A percentile compares a stretch with the other conserved stretches of the same genome.
These are phyloP conservation scores for Marronus borbonicus DNA, from an alignment of 2,888 invertebrate genomes.

Conservation along the genomic window DNA sequence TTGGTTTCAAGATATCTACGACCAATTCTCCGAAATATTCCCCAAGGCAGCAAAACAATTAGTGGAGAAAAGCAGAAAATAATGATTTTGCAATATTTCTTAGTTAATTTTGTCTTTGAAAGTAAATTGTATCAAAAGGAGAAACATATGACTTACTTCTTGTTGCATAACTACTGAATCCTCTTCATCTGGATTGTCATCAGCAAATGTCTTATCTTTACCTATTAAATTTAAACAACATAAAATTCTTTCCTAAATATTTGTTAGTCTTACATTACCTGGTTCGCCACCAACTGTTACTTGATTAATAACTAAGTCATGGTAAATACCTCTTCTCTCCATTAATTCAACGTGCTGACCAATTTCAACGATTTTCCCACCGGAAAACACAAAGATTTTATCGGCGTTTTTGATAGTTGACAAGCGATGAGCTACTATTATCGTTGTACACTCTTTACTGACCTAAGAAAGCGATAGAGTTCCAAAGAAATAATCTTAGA, in stretches of 20 bases:
- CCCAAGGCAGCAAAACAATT: too few relatives aligned
- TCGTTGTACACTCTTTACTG: slow-evolving; percentile 82
- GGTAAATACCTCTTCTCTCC: slow-evolving; percentile 78
- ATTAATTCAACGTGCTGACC: slow-evolving; percentile 83
- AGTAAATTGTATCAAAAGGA: too few relatives aligned
- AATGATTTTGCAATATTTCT: too few relatives aligned
- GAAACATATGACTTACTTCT: not conserved
- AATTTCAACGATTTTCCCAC: slow-evolving; percentile 79
- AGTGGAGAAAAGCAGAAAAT: too few relatives aligned
- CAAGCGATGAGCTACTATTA: slow-evolving; percentile 85
- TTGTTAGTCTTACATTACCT: not conserved
- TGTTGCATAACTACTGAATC: not conserved
- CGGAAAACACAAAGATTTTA: slow-evolving; percentile 81
- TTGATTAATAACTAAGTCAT: slow-evolving; percentile 80
- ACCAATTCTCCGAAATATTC: too few relatives aligned
- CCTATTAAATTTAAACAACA: not conserved
- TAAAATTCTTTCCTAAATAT: not conserved
- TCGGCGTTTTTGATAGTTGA: slow-evolving; percentile 83
- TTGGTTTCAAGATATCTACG: too few relatives aligned
- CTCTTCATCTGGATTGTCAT: slow-evolving; percentile 24
- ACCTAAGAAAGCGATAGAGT: slow-evolving; percentile 67
- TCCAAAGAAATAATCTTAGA: not conserved
- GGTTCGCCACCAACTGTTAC: slow-evolving; percentile 52
- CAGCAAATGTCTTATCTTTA: slow-evolving; percentile 16
- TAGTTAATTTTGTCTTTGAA: too few relatives aligned